A percentile compares a stretch with the other conserved stretches of the same genome.
Conservation (phyloP, 2,113 vertebrate species). For the Bettongia penicillata region DNA sequence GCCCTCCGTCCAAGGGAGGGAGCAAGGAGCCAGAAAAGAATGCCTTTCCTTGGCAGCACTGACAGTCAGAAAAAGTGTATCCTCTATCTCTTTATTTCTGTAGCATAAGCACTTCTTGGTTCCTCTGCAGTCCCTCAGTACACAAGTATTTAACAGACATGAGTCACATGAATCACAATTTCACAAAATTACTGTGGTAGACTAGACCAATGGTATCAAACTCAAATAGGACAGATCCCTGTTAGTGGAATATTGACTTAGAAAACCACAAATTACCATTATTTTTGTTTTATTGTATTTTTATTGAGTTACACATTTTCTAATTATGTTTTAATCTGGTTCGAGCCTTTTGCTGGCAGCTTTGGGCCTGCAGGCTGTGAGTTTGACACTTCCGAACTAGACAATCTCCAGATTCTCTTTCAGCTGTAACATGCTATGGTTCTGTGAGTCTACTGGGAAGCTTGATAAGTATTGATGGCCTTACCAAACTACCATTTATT, state of each 20-base stretch:
- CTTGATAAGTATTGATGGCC: neutral
- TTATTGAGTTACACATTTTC: neutral
- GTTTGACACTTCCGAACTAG: neutral
- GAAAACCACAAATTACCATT: neutral
- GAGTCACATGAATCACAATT: neutral
- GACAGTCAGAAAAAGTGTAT: slow-evolving; percentile 55
- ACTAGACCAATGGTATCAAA: neutral
- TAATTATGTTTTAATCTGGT: neutral
- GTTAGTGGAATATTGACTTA: neutral
- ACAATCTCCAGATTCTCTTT: neutral
- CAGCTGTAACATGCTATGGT: neutral
- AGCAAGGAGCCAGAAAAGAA: neutral
- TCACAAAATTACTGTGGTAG: neutral
- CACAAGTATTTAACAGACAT: neutral
- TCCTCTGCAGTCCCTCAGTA: neutral
- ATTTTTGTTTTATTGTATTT: neutral
- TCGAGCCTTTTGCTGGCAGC: neutral
- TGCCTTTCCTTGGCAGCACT: neutral
- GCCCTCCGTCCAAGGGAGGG: neutral
- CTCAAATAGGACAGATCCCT: neutral
- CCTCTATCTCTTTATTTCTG: slow-evolving; percentile 68
- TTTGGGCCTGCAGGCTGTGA: neutral
- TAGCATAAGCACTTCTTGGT: neutral
- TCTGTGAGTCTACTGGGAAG: neutral
- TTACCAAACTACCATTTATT: neutral